phyloP scores from a whole-genome alignment of 2,888 invertebrate species.

The Dryocosmus kuriphilus region DNA sequence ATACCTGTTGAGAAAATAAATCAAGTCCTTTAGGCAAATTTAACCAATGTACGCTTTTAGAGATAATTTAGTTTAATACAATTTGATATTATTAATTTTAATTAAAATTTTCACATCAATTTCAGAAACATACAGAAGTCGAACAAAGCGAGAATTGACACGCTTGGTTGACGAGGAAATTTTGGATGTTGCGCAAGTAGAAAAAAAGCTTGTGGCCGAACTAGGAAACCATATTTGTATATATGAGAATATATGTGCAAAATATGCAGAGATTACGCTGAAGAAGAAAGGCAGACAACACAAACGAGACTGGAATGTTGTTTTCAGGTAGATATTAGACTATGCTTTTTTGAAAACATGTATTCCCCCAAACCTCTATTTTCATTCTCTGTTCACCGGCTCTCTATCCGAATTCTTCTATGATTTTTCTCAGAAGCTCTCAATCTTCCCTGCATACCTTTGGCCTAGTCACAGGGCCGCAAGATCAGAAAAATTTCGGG shows the following conservation, averaged over 20 bases:
- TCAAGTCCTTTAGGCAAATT: no score
- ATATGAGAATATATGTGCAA: slow-evolving; percentile 87
- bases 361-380: no score
- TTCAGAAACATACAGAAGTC: slow-evolving; percentile 85
- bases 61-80: no score
- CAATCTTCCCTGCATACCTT: no score
- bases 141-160: slow-evolving; percentile 81
- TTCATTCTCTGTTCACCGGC: no score
- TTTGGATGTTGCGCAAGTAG: slow-evolving; percentile 86
- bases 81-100: no score
- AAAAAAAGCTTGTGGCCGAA: slow-evolving; percentile 87
- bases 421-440: no score
- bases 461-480: no score
- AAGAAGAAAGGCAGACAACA: slow-evolving; percentile 79
- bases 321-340: slow-evolving; percentile 83
- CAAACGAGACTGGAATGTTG: slow-evolving; percentile 85
- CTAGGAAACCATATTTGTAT: slow-evolving; percentile 89
- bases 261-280: slow-evolving; percentile 79
- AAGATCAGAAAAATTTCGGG: no score
- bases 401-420: no score
- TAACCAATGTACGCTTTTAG: no score
- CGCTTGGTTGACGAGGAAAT: slow-evolving; percentile 77
- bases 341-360: not conserved
- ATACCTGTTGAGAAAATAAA: no score
- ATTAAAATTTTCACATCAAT: not conserved